Evolutionary conservation across 2,888 invertebrate species (phyloP).

Genomic region (Xylota segnis): DNA sequence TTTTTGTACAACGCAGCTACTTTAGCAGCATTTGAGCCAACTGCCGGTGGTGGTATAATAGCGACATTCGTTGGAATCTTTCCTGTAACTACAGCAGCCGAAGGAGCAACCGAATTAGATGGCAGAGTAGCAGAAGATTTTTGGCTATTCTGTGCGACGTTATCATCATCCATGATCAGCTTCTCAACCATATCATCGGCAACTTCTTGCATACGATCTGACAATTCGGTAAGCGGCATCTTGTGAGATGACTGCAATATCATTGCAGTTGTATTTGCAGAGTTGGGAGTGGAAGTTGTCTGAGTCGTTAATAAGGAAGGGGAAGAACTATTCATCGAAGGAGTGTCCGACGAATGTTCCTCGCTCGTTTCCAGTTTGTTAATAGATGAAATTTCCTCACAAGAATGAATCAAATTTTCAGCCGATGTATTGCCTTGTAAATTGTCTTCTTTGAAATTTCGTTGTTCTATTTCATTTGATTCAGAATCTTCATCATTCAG

Average conservation of each 20-base stretch:
- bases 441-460: conserved; percentile 44
- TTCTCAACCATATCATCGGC: conserved; percentile 91
- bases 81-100: conserved; percentile 37
- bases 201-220: conserved; percentile 87
- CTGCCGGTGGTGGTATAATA: conserved; percentile 54
- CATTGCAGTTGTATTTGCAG: conserved; percentile 5
- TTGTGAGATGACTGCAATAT: conserved; percentile 41
- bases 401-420: conserved; percentile 1
- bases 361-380: conserved; percentile 43
- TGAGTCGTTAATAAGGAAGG: conserved; percentile 37
- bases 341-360: conserved; percentile 39
- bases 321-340: conserved; percentile 25
- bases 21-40: conserved; percentile 77
- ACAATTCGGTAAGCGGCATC: conserved; percentile 78
- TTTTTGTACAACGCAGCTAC: conserved; percentile 58
- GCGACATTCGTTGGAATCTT: conserved; percentile 61
- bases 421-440: background rate
- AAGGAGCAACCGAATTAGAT: conserved; percentile 15
- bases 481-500: conserved; percentile 35
- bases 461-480: conserved; percentile 32
- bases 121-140: conserved; percentile 47
- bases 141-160: conserved; percentile 51
- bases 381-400: conserved; percentile 18
- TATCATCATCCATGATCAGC: conserved; percentile 90
- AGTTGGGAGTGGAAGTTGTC: conserved; percentile 41